Conservation (phyloP, 2,797 vertebrate species). For the Cossypha dichroa region DNA sequence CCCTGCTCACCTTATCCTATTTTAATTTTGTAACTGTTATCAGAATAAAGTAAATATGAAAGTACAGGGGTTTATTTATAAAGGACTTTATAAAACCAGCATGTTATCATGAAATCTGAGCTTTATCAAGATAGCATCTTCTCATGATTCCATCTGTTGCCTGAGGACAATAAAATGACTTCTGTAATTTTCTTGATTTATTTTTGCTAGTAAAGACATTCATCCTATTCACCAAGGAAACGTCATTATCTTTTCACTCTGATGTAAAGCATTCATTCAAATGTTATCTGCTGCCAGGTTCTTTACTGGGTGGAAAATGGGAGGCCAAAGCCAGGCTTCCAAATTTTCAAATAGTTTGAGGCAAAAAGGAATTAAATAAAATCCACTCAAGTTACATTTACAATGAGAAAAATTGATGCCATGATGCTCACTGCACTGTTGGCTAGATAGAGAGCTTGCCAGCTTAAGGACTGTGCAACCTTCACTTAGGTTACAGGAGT, state of each 20-base stretch:
- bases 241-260: neutral
- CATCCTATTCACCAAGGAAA: neutral
- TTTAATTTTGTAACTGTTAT: neutral
- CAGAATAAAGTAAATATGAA: neutral
- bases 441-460: neutral
- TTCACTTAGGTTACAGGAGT: neutral
- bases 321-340: neutral
- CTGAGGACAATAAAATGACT: constrained; percentile 24
- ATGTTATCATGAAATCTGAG: constrained; percentile 30
- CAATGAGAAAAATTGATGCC: neutral
- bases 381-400: neutral
- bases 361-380: neutral
- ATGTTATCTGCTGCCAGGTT: neutral
- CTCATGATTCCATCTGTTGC: constrained; percentile 3
- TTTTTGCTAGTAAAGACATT: neutral
- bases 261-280: neutral
- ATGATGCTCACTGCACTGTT: neutral
- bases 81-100: neutral
- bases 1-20: neutral
- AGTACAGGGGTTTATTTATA: constrained; percentile 4
- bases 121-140: constrained; percentile 15
- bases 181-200: constrained; percentile 33
- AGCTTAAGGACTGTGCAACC: neutral
- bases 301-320: neutral
- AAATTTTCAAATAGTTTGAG: neutral